Percentiles rank a stretch among this genome's conserved stretches.
phyloP scores from a whole-genome alignment of 2,797 vertebrate species.

The Odontamblyopus lacepedii region DNA sequence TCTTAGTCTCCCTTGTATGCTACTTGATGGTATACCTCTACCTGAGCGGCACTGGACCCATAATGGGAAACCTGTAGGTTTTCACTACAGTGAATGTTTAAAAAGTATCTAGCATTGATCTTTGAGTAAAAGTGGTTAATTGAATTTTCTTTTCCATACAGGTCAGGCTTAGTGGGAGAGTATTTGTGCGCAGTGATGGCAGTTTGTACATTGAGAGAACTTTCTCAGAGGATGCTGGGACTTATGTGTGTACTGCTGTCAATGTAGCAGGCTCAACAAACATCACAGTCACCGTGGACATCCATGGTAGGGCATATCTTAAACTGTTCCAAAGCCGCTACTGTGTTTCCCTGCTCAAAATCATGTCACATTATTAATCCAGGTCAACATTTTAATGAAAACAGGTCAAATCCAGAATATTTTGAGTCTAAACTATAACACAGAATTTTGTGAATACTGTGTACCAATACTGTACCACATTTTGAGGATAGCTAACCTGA shows the following conservation, averaged over 20 bases:
- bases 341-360: neutral
- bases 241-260: constrained; percentile 83
- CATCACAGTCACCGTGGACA: constrained; percentile 78
- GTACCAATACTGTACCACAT: neutral
- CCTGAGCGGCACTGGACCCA: constrained; percentile 86
- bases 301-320: constrained; percentile 76
- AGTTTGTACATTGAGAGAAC: constrained; percentile 83
- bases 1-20: constrained; percentile 83
- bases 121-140: neutral
- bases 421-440: neutral
- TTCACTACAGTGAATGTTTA: neutral
- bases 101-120: neutral
- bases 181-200: constrained; percentile 81
- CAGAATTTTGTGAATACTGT: too few relatives aligned
- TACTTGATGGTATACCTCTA: constrained; percentile 85
- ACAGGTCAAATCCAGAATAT: neutral
- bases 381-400: neutral
- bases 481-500: neutral
- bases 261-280: constrained; percentile 82
- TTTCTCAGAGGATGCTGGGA: constrained; percentile 76
- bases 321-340: neutral
- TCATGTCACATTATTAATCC: neutral
- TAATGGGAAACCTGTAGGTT: constrained; percentile 82
- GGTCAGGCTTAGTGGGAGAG: constrained; percentile 71
- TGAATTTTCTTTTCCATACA: constrained; percentile 38